Base-by-base conservation (phyloP, 2,888 invertebrate genomes). In the Atethmia centrago region DNA sequence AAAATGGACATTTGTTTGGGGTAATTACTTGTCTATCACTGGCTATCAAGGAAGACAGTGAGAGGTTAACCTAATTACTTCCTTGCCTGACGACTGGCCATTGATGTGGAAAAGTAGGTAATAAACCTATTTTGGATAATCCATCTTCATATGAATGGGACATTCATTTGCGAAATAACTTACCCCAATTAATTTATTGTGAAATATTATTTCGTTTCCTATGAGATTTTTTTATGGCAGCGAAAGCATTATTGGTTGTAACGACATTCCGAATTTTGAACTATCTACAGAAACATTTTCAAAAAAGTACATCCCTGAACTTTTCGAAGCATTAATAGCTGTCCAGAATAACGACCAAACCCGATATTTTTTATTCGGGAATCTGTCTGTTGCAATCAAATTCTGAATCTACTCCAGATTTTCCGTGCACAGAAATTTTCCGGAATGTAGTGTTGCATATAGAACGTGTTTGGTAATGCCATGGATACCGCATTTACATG, bases 51-150 rank as follows among this genome's bases (percentile, higher is more conserved):
- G 42, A 76, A 79, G 77, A 62, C 75, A 68, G 64, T 65, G 62
- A 80, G 72, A 85, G 83, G 66, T 86, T 82, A 76, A 77, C 83
- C 83, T 87, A 88, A 90, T 90, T 85, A 87, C 84, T 79, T 71
- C 65, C 72, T 90, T 87, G 90, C 90, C 88, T 90, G 90, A 88
- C 89, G 80, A 87, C 76, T 67, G 71, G 71, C 81, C 84, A 88
- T 90, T 80, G 77, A 84, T 75, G 78, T 79, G 74, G 63, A 64
- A 83, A 82, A 83, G 77, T 65, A 71, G 77, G 75, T 62, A 80
- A 77, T 87, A 77, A 84, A 80, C 82, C 86, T 80, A 84, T 79
- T 88, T 88, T 74, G 56, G 69, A 64, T 73, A 77, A 77, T 78
- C 65, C 73, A 77, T 75, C 79, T 82, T 77, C 73, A 86, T 86